These are phyloP conservation scores for Pseudopipra pipra DNA, from an alignment of 2,113 vertebrate species.

Conservation along the genomic window DNA sequence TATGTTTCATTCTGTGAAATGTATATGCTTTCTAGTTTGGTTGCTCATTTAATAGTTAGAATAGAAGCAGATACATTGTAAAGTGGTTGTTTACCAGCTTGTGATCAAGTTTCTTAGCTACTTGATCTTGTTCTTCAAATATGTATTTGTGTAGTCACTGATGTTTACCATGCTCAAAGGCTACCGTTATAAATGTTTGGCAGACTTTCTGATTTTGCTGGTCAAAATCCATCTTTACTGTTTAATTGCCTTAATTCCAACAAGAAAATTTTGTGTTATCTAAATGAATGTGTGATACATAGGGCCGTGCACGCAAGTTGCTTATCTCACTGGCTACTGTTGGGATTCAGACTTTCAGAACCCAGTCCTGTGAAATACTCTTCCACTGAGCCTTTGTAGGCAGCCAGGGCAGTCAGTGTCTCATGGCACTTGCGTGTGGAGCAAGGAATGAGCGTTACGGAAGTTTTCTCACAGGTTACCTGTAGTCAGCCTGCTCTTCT, in stretches of 20 bases:
- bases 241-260: conserved; percentile 8
- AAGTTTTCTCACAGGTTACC: background rate
- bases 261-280: background rate
- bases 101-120: conserved; percentile 40
- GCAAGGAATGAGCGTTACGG: background rate
- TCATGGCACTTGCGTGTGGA: background rate
- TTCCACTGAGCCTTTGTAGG: background rate
- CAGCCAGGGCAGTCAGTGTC: background rate
- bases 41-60: conserved; percentile 1
- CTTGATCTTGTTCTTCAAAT: conserved; percentile 51
- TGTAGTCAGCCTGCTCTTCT: background rate
- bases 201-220: conserved; percentile 8
- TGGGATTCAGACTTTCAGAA: background rate
- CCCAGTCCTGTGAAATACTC: background rate
- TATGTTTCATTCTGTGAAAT: background rate
- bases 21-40: background rate
- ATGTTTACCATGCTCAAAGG: conserved; percentile 14
- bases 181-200: conserved; percentile 17
- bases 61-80: background rate
- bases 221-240: conserved; percentile 10
- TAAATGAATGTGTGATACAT: background rate
- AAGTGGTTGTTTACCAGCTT: background rate
- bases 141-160: conserved; percentile 17
- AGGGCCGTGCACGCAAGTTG: background rate
- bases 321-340: background rate